These are phyloP conservation scores for Orchesellides sinensis DNA, from an alignment of 2,888 invertebrate species.

Conservation along the genomic window DNA sequence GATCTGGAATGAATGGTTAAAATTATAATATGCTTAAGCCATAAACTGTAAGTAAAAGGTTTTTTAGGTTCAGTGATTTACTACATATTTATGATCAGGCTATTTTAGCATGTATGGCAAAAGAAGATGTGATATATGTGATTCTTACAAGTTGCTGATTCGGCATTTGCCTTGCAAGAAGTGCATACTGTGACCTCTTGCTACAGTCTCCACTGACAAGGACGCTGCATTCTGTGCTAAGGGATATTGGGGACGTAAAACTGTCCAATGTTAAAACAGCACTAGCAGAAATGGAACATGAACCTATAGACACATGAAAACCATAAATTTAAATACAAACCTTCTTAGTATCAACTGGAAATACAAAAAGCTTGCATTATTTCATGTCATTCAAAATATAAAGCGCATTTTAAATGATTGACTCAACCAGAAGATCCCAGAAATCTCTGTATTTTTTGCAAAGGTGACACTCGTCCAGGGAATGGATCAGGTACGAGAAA, in stretches of 20 bases:
- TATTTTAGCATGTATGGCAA: no score
- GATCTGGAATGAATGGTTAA: no score
- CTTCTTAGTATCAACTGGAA: background rate
- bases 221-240: slow-evolving; percentile 68
- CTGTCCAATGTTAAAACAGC: slow-evolving; percentile 70
- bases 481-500: slow-evolving; percentile 60
- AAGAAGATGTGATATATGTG: background rate
- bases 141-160: slow-evolving; percentile 54
- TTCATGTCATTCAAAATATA: no score
- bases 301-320: slow-evolving; percentile 59
- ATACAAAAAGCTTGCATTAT: no score
- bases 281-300: slow-evolving; percentile 66
- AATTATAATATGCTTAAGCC: no score
- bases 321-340: background rate
- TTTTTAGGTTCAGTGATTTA: no score
- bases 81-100: no score
- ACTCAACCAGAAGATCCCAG: slow-evolving; percentile 68
- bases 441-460: slow-evolving; percentile 47
- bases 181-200: slow-evolving; percentile 67
- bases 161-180: slow-evolving; percentile 64
- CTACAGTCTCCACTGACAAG: slow-evolving; percentile 72
- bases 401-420: no score
- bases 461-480: slow-evolving; percentile 67
- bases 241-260: slow-evolving; percentile 46
- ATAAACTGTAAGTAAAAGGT: no score